These are phyloP conservation scores for Pterostichus madidus DNA, from an alignment of 2,888 invertebrate species.

Conservation along the genomic window DNA sequence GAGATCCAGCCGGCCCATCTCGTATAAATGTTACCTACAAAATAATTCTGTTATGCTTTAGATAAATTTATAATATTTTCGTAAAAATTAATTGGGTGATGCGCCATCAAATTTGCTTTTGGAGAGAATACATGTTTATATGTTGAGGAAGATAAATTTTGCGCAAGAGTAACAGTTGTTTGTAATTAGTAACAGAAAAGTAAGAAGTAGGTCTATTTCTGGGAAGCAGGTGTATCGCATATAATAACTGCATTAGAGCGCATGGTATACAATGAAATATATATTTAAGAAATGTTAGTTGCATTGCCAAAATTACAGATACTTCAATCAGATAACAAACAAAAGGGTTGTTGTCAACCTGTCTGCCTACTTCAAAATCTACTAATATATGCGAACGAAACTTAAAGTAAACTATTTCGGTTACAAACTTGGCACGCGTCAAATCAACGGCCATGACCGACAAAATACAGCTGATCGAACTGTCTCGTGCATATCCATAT, in stretches of 20 bases:
- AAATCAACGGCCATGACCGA: slow-evolving; percentile 64
- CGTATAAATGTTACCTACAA: no score
- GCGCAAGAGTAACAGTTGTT: slow-evolving; percentile 53
- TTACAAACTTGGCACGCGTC: slow-evolving; percentile 59
- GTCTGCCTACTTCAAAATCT: slow-evolving; percentile 56
- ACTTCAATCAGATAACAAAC: slow-evolving; percentile 36
- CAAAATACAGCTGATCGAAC: slow-evolving; percentile 65
- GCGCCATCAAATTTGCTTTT: slow-evolving; percentile 4
- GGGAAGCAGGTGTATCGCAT: slow-evolving; percentile 41
- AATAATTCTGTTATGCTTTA: no score
- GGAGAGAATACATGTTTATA: slow-evolving; percentile 31
- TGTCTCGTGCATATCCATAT: slow-evolving; percentile 44
- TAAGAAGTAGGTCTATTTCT: slow-evolving; percentile 46
- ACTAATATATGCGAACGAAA: slow-evolving; percentile 56
- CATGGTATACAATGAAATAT: neutral
- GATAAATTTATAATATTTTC: slow-evolving; percentile 6
- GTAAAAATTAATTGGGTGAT: slow-evolving; percentile 13
- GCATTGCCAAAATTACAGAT: slow-evolving; percentile 24
- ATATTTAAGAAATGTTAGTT: slow-evolving; percentile 1
- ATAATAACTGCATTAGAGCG: slow-evolving; percentile 46
- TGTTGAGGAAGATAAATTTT: slow-evolving; percentile 28
- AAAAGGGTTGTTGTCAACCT: slow-evolving; percentile 59
- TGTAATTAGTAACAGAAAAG: slow-evolving; percentile 47
- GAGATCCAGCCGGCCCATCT: no score
- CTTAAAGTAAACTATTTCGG: slow-evolving; percentile 60